phyloP scores from a whole-genome alignment of 2,888 invertebrate genomes.

The Microdon myrmicae region DNA sequence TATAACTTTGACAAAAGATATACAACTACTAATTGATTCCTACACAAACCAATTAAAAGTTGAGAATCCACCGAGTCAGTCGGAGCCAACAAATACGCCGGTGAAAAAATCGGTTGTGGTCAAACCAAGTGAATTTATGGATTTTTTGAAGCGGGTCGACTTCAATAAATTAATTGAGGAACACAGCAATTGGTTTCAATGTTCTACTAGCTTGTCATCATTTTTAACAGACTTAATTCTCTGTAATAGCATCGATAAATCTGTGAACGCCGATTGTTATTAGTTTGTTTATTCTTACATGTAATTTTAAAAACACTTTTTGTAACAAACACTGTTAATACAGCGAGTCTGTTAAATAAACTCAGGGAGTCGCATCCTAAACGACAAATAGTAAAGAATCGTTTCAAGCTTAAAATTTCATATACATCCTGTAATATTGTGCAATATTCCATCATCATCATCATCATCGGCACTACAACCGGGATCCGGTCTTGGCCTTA shows the following conservation, averaged over 20 bases:
- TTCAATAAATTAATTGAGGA: slow-evolving; percentile 72
- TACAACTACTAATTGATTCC: slow-evolving; percentile 65
- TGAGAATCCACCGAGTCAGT: slow-evolving; percentile 55
- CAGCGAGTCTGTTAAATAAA: no score
- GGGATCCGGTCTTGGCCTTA: no score
- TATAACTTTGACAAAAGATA: slow-evolving; percentile 59
- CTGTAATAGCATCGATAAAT: slow-evolving; percentile 70
- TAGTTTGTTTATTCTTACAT: no score
- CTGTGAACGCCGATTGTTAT: slow-evolving; percentile 79
- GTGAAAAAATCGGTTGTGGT: slow-evolving; percentile 63
- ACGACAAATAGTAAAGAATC: no score
- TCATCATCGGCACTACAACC: no score
- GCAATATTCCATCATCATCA: no score
- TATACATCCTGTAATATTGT: no score
- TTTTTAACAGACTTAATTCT: slow-evolving; percentile 80
- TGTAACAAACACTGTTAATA: no score
- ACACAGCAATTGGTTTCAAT: slow-evolving; percentile 75
- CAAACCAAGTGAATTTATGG: slow-evolving; percentile 72
- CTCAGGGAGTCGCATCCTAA: no score
- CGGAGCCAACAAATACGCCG: slow-evolving; percentile 46
- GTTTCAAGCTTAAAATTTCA: no score
- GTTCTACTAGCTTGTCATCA: slow-evolving; percentile 75
- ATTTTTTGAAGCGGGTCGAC: slow-evolving; percentile 70
- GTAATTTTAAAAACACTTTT: no score
- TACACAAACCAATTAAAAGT: slow-evolving; percentile 69